Base-by-base conservation (phyloP, 2,888 invertebrate genomes). In the Ennomos erosarius region DNA sequence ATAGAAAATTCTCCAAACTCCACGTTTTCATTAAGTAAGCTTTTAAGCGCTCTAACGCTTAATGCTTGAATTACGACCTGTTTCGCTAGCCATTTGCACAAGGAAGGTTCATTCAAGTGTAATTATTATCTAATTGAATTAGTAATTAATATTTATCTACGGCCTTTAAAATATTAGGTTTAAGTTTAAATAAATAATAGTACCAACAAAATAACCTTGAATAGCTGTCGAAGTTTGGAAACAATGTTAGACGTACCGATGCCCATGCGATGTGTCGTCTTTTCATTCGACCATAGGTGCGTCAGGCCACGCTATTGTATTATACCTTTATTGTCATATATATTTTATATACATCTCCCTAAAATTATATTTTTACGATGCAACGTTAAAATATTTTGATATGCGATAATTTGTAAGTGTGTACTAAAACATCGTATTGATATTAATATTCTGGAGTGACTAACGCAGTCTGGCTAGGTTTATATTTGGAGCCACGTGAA, bases 381-480 rank as follows among this genome's bases (percentile, higher is more conserved):
- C 48, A 26, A 16, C 52, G 46, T 45, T 37, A 43, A 49, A 55
- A 47, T 50, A 59, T 53, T 55, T 59, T 42, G 59, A 55, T 45
- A 47, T 42, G 70, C 68, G 67, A n/a, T 62, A 54, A 55, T 57
- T 50, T 59, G 55, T 59, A 47, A 49, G 53, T 50, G 50, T 11
- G 46, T 50, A 62, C 64, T 67, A 65, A 74, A 76, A 76, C 76
- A 79, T 69, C 72, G 63, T 69, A 62, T 52, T 59, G 64, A 69
- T 82, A 82, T 81, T 79, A 74, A 82, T 81, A 79, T 58, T 34
- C 58, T 59, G 63, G 76, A 68, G 70, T 78, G 82, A 82, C 78
- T 76, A 78, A 81, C 79, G 77, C 71, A 70, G 73, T 70, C 69
- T 64, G 62, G 69, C 74, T 70, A 75, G 67, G 75, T 53, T 59